Evolutionary conservation across 2,797 vertebrate species (phyloP).

Genomic region (Mycteria americana): DNA sequence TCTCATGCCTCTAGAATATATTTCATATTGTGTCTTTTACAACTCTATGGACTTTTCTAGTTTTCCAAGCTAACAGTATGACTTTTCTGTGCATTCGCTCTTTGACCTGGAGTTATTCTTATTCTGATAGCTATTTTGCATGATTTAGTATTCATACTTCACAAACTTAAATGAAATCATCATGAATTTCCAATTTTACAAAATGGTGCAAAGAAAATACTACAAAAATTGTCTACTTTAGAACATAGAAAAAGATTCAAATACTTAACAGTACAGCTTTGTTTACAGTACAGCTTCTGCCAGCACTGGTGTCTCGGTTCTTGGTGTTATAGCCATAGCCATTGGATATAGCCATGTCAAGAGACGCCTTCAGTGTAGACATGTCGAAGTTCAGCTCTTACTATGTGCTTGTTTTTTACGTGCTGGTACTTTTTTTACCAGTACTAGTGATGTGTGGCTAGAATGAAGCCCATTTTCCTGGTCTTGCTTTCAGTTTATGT

Average conservation of each 20-base stretch:
- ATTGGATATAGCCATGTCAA: neutral
- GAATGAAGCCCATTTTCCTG: neutral
- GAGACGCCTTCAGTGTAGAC: neutral
- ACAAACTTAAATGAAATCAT: neutral
- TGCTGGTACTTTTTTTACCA: neutral
- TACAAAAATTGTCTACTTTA: neutral
- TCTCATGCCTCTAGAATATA: neutral
- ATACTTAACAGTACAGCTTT: neutral
- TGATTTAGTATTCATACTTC: neutral
- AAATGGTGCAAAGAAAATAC: neutral
- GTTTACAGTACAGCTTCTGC: neutral
- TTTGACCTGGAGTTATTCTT: neutral
- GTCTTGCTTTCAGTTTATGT: neutral
- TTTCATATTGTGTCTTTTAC: neutral
- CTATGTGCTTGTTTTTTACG: neutral
- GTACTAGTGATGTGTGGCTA: neutral
- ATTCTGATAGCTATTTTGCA: neutral
- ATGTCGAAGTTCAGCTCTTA: neutral
- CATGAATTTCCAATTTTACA: neutral
- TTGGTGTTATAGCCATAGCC: neutral
- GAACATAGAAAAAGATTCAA: too few relatives aligned
- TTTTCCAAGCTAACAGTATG: neutral
- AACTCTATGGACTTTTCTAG: neutral
- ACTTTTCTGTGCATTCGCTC: neutral
- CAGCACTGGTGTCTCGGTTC: neutral